phyloP scores from a whole-genome alignment of 1,140 invertebrate genomes.

The Trissolcus basalis region DNA sequence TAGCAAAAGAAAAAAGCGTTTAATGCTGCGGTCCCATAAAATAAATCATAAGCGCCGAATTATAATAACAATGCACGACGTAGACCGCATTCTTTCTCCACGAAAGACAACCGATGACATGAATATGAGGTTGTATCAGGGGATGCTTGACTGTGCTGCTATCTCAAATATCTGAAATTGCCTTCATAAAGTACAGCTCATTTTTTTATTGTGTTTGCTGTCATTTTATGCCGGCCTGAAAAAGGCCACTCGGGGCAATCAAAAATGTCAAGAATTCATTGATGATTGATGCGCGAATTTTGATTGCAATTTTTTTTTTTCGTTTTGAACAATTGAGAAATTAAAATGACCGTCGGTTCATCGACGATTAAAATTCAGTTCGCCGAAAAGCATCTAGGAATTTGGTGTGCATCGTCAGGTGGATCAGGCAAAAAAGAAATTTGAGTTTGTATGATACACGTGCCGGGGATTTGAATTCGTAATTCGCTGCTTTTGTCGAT shows the following conservation, averaged over 20 bases:
- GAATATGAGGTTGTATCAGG: slow-evolving; percentile 55
- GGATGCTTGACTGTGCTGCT: slow-evolving; percentile 35
- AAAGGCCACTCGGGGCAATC: not conserved
- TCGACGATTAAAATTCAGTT: slow-evolving; percentile 49
- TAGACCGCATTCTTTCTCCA: slow-evolving; percentile 59
- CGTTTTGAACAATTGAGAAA: too few relatives aligned
- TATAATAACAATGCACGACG: slow-evolving; percentile 68
- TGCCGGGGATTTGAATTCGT: slow-evolving; percentile 71
- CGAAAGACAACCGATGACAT: slow-evolving; percentile 62
- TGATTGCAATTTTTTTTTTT: too few relatives aligned
- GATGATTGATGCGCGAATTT: too few relatives aligned
- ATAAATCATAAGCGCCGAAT: slow-evolving; percentile 71
- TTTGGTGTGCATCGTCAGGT: slow-evolving; percentile 59
- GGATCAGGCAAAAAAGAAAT: slow-evolving; percentile 62
- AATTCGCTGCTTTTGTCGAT: slow-evolving; percentile 70
- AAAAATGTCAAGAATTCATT: not conserved
- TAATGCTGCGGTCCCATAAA: slow-evolving; percentile 68
- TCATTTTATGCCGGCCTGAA: too few relatives aligned
- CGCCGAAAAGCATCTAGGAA: slow-evolving; percentile 32
- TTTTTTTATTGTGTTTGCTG: too few relatives aligned
- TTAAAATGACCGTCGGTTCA: not conserved
- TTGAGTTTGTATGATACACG: slow-evolving; percentile 64
- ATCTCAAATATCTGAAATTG: slow-evolving; percentile 19
- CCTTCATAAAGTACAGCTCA: slow-evolving; percentile 8
- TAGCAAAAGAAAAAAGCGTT: slow-evolving; percentile 63